Percentiles rank a stretch among this genome's conserved stretches.
Conservation (phyloP, 2,888 invertebrate species). For the Thymelicus sylvestris region DNA sequence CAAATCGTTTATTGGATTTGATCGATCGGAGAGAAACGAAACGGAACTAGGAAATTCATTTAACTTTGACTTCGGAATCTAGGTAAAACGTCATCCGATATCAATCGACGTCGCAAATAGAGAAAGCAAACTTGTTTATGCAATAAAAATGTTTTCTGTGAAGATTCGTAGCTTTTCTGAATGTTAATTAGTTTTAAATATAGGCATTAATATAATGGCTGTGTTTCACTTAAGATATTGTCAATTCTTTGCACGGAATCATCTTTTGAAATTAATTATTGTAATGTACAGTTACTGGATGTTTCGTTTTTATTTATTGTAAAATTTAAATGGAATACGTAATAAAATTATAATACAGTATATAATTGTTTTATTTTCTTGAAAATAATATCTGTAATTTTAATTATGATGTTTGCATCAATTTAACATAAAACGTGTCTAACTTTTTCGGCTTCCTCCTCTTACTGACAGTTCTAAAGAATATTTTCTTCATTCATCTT, state of each 20-base stretch:
- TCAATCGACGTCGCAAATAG: neutral
- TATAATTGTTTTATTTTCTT: slow-evolving; percentile 1
- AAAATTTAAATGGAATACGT: slow-evolving; percentile 76
- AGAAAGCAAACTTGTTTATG: slow-evolving; percentile 2
- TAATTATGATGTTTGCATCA: too few species aligned
- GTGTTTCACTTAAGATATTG: slow-evolving; percentile 83
- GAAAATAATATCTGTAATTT: neutral
- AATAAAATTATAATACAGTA: slow-evolving; percentile 71
- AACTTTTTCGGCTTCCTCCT: too few species aligned
- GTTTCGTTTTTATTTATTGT: slow-evolving; percentile 68
- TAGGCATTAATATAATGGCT: slow-evolving; percentile 80
- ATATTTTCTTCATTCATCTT: too few species aligned
- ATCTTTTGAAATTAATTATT: slow-evolving; percentile 61
- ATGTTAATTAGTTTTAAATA: slow-evolving; percentile 58
- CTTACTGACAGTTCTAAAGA: too few species aligned
- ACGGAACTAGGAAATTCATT: slow-evolving; percentile 15
- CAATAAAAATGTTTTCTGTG: slow-evolving; percentile 18
- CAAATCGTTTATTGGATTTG: slow-evolving; percentile 7
- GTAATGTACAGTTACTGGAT: slow-evolving; percentile 73
- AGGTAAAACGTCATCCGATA: slow-evolving; percentile 19
- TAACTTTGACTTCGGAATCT: slow-evolving; percentile 22
- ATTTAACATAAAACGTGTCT: too few species aligned
- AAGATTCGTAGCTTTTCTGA: slow-evolving; percentile 49
- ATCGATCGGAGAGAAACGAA: slow-evolving; percentile 4
- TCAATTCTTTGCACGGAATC: slow-evolving; percentile 83